A percentile compares a stretch with the other conserved stretches of the same genome.
Conservation (phyloP, 2,113 vertebrate species). For the Lamprologus lemairii region DNA sequence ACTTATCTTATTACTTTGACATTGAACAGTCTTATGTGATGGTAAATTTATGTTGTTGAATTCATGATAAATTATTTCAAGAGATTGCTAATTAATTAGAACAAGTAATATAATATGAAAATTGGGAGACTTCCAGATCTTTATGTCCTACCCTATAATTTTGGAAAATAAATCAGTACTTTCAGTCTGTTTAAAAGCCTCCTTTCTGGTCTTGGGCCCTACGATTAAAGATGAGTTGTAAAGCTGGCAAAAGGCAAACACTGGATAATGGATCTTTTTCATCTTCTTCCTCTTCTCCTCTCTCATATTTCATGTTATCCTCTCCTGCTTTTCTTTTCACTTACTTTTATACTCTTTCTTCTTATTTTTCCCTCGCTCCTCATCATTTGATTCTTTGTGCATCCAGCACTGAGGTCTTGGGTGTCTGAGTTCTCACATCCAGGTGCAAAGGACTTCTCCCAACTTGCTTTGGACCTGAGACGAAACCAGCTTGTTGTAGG, state of each 20-base stretch:
- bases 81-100: neutral
- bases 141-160: neutral
- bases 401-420: constrained; percentile 84
- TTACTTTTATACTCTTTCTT: neutral
- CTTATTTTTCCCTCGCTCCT: neutral
- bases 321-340: neutral
- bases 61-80: neutral
- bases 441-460: constrained; percentile 88
- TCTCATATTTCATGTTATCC: neutral
- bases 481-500: constrained; percentile 92
- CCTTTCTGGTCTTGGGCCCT: neutral
- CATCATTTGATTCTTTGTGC: neutral
- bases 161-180: neutral
- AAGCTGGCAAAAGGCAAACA: neutral
- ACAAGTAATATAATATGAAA: neutral
- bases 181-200: neutral
- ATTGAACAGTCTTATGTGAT: neutral
- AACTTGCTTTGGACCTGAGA: constrained; percentile 86
- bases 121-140: neutral
- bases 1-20: neutral
- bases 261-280: neutral
- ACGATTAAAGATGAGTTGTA: neutral
- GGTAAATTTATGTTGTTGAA: neutral
- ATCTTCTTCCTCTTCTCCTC: neutral
- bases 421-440: constrained; percentile 85